Conservation (phyloP, 2,888 invertebrate species). For the Parnassius orleans region DNA sequence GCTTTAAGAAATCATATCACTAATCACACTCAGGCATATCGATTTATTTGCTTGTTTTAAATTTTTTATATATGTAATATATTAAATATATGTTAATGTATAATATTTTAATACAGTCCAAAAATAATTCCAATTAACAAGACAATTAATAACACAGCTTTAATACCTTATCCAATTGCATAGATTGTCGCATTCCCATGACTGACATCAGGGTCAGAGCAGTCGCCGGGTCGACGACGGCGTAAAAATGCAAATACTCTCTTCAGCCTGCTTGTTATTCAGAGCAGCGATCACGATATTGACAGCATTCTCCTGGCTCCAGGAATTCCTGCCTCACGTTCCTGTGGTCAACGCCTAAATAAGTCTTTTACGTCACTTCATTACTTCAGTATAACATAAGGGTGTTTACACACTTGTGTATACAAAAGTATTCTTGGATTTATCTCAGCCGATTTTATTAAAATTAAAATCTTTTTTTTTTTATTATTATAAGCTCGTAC, state of each 20-base stretch:
- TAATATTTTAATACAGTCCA: too few species aligned
- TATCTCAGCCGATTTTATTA: too few species aligned
- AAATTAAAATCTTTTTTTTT: too few species aligned
- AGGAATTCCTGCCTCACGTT: slow-evolving; percentile 21
- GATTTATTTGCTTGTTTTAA: too few species aligned
- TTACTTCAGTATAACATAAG: slow-evolving; percentile 12
- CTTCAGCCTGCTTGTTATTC: slow-evolving; percentile 24
- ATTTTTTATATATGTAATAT: too few species aligned
- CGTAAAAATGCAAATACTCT: slow-evolving; percentile 28
- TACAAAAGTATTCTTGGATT: not conserved
- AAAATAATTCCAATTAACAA: too few species aligned
- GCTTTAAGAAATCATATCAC: too few species aligned
- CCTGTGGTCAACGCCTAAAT: slow-evolving; percentile 25
- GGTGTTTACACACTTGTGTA: not conserved
- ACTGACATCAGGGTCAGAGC: slow-evolving; percentile 7
- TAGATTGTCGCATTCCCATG: slow-evolving; percentile 5
- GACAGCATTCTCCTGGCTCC: slow-evolving; percentile 26
- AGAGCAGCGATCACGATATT: slow-evolving; percentile 23
- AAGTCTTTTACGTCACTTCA: slow-evolving; percentile 21
- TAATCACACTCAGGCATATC: too few species aligned
- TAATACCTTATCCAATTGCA: not conserved
- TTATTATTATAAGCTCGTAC: too few species aligned
- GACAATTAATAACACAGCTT: too few species aligned
- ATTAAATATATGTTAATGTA: too few species aligned
- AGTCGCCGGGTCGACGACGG: not conserved